A percentile compares a stretch with the other conserved stretches of the same genome.
Conservation (phyloP, 2,797 vertebrate genomes). For the Fratercula arctica region DNA sequence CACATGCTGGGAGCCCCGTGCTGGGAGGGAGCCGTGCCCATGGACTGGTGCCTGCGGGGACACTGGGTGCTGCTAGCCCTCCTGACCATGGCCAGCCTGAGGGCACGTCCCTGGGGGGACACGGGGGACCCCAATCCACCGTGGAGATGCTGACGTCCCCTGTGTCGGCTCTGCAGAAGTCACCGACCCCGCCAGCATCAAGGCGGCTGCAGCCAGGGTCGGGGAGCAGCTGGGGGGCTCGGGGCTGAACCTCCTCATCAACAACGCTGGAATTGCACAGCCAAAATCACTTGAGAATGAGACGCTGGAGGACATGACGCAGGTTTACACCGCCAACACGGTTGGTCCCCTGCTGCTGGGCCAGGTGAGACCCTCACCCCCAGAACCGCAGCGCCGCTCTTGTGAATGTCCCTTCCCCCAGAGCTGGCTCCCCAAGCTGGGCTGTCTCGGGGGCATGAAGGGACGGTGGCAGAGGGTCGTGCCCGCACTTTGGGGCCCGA, state of each 20-base stretch:
- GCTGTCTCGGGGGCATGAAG: no score
- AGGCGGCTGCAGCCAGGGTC: not conserved
- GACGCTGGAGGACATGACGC: not conserved
- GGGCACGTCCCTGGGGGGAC: not conserved
- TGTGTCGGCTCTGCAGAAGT: not conserved
- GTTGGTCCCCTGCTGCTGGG: conserved; percentile 9
- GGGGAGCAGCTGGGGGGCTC: not conserved
- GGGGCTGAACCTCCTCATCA: conserved; percentile 54
- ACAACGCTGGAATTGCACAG: not conserved
- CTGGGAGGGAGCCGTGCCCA: not conserved
- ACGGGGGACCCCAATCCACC: not conserved
- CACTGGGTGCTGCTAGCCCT: fast-evolving
- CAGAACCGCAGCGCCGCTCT: no score
- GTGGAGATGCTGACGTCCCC: not conserved
- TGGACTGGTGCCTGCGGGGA: fast-evolving
- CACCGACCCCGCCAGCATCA: not conserved
- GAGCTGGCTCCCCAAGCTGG: no score
- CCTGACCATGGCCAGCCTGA: no score
- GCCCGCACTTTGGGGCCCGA: not conserved
- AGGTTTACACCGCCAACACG: conserved; percentile 2
- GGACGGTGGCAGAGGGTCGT: no score
- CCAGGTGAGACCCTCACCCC: not conserved
- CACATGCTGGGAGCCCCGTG: not conserved
- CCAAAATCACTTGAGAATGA: not conserved
- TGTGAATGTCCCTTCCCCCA: no score